Percentiles rank a stretch among this genome's conserved stretches.
Conservation (phyloP, 2,797 vertebrate species). For the Sylvilagus floridanus region DNA sequence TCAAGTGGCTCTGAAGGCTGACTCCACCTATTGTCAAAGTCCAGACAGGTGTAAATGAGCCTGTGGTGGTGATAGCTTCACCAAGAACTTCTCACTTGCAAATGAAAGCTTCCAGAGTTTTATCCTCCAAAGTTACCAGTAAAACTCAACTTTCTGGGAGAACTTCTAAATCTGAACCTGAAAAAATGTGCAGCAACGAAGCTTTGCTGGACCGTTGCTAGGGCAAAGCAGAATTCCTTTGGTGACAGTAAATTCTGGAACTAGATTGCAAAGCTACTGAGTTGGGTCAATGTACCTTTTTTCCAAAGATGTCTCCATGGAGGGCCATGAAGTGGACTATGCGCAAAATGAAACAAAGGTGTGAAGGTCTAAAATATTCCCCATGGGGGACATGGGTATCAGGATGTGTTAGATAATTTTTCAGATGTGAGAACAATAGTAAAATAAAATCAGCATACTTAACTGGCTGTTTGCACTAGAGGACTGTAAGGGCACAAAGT, state of each 20-base stretch:
- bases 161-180: neutral
- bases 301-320: no score
- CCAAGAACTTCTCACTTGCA: neutral
- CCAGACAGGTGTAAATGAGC: neutral
- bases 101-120: neutral
- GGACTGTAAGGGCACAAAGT: neutral
- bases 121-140: neutral
- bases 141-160: neutral
- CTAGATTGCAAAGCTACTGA: neutral
- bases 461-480: neutral
- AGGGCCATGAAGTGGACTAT: rapidly evolving
- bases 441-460: neutral
- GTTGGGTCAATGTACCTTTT: neutral
- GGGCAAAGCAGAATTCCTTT: neutral
- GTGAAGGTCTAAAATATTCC: neutral
- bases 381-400: rapidly evolving
- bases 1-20: neutral
- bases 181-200: neutral
- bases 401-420: neutral
- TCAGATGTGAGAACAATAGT: neutral
- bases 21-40: neutral
- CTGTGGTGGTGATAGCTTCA: neutral
- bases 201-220: neutral
- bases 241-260: neutral
- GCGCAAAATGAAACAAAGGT: neutral